Evolutionary conservation across 2,888 invertebrate species (phyloP).

Genomic region (Spisula solida): DNA sequence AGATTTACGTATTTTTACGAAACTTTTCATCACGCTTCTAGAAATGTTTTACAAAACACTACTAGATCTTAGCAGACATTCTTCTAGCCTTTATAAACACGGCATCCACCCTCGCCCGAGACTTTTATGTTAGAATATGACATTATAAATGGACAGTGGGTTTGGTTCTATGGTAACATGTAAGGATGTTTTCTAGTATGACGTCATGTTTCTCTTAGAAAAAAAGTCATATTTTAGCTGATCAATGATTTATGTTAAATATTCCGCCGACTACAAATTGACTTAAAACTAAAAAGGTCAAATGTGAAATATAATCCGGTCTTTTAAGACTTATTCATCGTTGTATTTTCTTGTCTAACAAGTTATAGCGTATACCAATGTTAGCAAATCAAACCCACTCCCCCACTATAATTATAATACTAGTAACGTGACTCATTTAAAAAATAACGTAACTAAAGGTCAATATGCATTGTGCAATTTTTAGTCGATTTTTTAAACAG

Average conservation of each 20-base stretch:
- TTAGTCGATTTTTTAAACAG: no score
- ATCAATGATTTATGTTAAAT: not conserved
- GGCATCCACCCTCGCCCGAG: not conserved
- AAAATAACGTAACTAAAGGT: not conserved
- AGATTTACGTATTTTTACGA: no score
- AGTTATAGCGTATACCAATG: not conserved
- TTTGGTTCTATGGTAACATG: not conserved
- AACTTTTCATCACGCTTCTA: no score
- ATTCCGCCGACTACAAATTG: conserved; percentile 13
- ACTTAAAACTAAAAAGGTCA: conserved; percentile 13
- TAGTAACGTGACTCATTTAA: not conserved
- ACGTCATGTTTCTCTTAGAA: not conserved
- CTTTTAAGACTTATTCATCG: not conserved
- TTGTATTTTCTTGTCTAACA: not conserved
- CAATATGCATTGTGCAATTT: not conserved
- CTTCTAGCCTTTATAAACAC: not conserved
- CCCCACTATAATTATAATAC: not conserved
- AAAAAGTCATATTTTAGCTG: not conserved
- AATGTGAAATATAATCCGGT: not conserved
- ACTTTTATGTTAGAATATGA: not conserved
- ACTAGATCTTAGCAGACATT: no score
- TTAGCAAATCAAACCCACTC: not conserved
- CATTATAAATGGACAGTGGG: not conserved
- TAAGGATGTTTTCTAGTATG: not conserved
- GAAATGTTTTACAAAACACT: no score